phyloP scores from a whole-genome alignment of 2,888 invertebrate species.

The Heteromurus nitidus region DNA sequence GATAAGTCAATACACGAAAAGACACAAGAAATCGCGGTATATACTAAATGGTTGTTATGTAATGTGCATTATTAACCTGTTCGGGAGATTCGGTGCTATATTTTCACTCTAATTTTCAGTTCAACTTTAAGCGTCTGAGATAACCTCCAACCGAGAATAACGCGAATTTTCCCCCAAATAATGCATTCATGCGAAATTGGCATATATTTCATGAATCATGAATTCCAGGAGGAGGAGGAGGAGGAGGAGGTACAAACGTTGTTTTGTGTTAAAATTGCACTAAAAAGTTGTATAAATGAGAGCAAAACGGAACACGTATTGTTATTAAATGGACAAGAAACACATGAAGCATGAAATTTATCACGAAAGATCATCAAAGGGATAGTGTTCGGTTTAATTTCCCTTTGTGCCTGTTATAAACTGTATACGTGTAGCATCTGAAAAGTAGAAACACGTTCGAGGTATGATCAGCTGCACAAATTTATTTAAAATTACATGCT shows the following conservation, averaged over 20 bases:
- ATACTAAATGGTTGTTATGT: background rate
- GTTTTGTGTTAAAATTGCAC: slow-evolving; percentile 3
- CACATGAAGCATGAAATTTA: slow-evolving; percentile 38
- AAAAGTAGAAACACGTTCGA: slow-evolving; percentile 7
- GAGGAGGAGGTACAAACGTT: background rate
- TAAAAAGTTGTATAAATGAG: background rate
- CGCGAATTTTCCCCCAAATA: background rate
- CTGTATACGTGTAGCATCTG: slow-evolving; percentile 17
- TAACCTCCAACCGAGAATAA: too few species aligned
- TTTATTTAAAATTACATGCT: background rate
- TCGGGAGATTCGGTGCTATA: too few species aligned
- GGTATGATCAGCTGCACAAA: background rate
- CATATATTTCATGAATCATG: background rate
- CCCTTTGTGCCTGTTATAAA: slow-evolving; percentile 30
- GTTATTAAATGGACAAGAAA: background rate
- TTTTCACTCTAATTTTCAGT: background rate
- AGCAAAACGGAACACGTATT: background rate
- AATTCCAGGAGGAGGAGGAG: background rate
- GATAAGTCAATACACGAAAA: too few species aligned
- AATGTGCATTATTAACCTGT: background rate
- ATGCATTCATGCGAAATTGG: background rate
- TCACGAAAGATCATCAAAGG: slow-evolving; percentile 54
- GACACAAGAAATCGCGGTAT: too few species aligned
- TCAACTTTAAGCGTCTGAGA: background rate
- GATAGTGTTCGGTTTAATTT: slow-evolving; percentile 58